Conservation (phyloP, 2,888 invertebrate genomes). For the Agriotes lineatus region DNA sequence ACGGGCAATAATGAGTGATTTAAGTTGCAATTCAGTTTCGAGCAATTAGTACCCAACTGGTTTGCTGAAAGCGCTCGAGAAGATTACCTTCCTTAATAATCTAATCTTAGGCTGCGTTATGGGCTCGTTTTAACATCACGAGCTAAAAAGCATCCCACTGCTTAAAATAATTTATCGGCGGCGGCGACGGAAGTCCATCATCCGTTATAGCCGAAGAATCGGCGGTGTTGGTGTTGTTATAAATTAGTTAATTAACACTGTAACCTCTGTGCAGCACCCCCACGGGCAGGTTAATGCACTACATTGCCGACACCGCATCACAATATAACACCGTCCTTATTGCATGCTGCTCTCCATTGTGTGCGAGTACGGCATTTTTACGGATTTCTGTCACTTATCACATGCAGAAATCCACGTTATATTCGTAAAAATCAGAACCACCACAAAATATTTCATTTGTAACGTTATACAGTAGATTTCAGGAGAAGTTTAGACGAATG, state of each 20-base stretch:
- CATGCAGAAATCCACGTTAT: too few species aligned
- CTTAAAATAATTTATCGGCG: slow-evolving; percentile 50
- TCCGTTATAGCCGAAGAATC: slow-evolving; percentile 45
- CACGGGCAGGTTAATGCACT: slow-evolving; percentile 58
- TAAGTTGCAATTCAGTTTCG: slow-evolving; percentile 27
- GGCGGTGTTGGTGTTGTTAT: slow-evolving; percentile 52
- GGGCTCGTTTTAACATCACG: slow-evolving; percentile 44
- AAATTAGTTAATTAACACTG: slow-evolving; percentile 62
- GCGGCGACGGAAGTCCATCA: slow-evolving; percentile 49
- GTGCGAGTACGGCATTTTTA: too few species aligned
- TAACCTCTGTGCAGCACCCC: slow-evolving; percentile 57
- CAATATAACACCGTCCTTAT: slow-evolving; percentile 1
- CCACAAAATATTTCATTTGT: too few species aligned
- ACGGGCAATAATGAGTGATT: not conserved
- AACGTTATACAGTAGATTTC: too few species aligned
- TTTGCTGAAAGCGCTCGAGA: not conserved
- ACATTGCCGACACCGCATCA: slow-evolving; percentile 45
- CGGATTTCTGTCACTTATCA: too few species aligned
- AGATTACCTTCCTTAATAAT: slow-evolving; percentile 8
- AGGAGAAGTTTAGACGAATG: too few species aligned
- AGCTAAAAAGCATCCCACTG: slow-evolving; percentile 52
- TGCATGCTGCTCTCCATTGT: slow-evolving; percentile 11
- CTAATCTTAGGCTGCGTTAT: slow-evolving; percentile 7
- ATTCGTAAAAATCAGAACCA: too few species aligned
- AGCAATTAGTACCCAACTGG: slow-evolving; percentile 14